Conservation (phyloP, 2,113 vertebrate genomes). For the Sturnus vulgaris region DNA sequence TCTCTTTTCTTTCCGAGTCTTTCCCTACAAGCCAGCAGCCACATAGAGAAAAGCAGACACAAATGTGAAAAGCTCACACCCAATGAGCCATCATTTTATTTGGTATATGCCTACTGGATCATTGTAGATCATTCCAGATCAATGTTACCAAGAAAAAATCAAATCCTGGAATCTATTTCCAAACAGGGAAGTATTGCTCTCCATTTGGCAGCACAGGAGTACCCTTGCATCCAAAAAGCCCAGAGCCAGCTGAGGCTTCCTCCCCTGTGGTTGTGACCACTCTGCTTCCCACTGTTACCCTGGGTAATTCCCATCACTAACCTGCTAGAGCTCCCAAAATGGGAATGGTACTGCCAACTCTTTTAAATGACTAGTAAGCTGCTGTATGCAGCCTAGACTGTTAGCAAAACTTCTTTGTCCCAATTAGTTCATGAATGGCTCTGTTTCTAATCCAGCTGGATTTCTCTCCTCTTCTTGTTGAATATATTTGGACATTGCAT, state of each 20-base stretch:
- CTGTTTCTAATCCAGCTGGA: slow-evolving; percentile 5
- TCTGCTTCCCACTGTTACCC: background rate
- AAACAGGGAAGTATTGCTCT: background rate
- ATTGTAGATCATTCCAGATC: background rate
- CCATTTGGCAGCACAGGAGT: background rate
- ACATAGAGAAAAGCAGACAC: background rate
- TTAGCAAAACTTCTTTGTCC: background rate
- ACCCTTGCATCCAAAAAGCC: background rate
- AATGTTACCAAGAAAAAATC: background rate
- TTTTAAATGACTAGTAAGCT: background rate
- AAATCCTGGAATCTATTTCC: background rate
- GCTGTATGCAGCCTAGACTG: background rate
- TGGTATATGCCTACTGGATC: background rate
- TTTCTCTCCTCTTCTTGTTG: background rate
- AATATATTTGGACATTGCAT: background rate
- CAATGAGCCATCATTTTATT: background rate
- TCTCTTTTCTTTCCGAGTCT: background rate
- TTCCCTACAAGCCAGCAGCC: background rate
- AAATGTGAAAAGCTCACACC: background rate
- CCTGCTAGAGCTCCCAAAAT: background rate
- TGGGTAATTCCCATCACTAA: background rate
- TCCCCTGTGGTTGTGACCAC: background rate
- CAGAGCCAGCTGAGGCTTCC: background rate
- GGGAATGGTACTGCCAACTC: background rate
- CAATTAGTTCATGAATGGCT: background rate